Percentiles rank a stretch among this genome's conserved stretches.
These are phyloP conservation scores for Pygoscelis antarcticus DNA, from an alignment of 2,113 vertebrate species.

Conservation along the genomic window DNA sequence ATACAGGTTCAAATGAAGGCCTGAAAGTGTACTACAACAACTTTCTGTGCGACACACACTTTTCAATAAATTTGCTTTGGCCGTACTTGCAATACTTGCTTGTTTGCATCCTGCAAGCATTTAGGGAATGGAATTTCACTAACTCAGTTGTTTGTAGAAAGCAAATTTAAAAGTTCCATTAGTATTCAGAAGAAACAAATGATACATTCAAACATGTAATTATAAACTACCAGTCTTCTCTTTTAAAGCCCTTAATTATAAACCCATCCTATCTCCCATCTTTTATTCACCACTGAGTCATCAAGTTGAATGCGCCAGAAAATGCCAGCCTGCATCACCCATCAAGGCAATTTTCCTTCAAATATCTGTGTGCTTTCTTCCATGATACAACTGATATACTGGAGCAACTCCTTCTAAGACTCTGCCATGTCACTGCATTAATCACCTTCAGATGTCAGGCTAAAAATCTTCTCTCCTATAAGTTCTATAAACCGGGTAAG, in stretches of 20 bases:
- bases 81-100: rapidly evolving
- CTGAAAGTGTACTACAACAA: background rate
- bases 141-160: background rate
- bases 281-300: background rate
- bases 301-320: background rate
- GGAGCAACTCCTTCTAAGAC: background rate
- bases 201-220: background rate
- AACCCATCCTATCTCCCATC: background rate
- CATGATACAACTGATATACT: background rate
- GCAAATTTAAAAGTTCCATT: background rate
- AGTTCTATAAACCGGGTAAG: background rate
- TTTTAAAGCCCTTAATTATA: background rate
- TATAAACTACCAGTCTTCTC: background rate
- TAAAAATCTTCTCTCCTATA: background rate
- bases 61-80: background rate
- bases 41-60: background rate
- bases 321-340: background rate
- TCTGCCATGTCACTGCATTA: background rate
- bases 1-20: background rate
- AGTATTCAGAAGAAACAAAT: constrained; percentile 1
- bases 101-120: background rate
- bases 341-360: background rate
- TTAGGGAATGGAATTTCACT: background rate
- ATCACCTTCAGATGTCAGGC: background rate
- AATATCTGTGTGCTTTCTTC: background rate